Conservation (phyloP, 2,113 vertebrate genomes). For the Malurus alboscapulatus region DNA sequence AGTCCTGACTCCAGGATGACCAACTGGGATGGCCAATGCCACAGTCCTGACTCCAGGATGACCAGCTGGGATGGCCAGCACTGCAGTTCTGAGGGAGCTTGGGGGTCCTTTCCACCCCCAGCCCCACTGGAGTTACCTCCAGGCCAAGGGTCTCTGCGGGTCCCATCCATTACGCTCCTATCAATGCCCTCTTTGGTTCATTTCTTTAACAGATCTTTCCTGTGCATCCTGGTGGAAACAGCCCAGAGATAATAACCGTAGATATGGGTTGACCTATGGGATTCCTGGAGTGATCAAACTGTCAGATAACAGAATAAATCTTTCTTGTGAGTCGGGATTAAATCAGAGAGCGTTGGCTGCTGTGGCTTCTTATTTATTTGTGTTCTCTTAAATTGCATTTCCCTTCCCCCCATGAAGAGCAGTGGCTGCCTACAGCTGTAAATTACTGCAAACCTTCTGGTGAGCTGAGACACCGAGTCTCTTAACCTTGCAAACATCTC, state of each 20-base stretch:
- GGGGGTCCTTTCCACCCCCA: not conserved
- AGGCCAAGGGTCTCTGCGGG: not conserved
- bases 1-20: not conserved
- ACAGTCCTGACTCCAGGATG: not conserved
- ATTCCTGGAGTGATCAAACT: slow-evolving; percentile 57
- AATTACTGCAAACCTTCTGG: slow-evolving; percentile 51
- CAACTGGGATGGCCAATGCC: not conserved
- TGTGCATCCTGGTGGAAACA: slow-evolving; percentile 8
- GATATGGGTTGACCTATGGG: slow-evolving; percentile 49
- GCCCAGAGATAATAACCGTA: slow-evolving; percentile 37
- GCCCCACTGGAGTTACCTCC: not conserved
- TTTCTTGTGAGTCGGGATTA: slow-evolving; percentile 50
- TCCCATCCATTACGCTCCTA: not conserved
- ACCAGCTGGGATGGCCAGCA: not conserved
- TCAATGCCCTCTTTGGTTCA: not conserved
- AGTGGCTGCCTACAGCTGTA: slow-evolving; percentile 35
- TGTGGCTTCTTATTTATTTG: slow-evolving; percentile 51
- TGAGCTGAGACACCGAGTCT: not conserved
- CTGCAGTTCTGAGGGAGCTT: not conserved
- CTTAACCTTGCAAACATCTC: slow-evolving; percentile 63
- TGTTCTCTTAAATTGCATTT: slow-evolving; percentile 49
- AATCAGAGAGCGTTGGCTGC: slow-evolving; percentile 52
- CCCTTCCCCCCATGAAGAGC: slow-evolving; percentile 41
- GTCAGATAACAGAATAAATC: slow-evolving; percentile 65
- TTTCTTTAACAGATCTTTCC: slow-evolving; percentile 1